These are phyloP conservation scores for Tryphoninae sp. DNA, from an alignment of 2,888 invertebrate species.

Conservation along the genomic window DNA sequence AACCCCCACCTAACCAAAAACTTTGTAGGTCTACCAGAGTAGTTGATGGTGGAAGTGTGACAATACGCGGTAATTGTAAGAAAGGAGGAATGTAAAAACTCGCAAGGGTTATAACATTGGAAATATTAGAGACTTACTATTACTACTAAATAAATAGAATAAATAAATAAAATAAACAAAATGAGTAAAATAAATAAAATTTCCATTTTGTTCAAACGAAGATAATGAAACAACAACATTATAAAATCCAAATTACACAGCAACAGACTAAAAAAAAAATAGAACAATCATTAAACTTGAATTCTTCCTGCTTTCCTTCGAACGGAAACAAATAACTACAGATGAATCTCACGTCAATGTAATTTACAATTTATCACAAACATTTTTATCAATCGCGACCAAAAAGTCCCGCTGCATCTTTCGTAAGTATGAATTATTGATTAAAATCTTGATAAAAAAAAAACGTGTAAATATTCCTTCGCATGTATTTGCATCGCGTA, in stretches of 20 bases:
- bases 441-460: slow-evolving; percentile 1
- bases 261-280: neutral
- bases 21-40: too few relatives aligned
- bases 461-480: slow-evolving; percentile 39
- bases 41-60: too few relatives aligned
- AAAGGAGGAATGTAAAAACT: too few relatives aligned
- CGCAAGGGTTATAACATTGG: too few relatives aligned
- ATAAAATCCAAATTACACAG: slow-evolving; percentile 2
- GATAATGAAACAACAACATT: neutral
- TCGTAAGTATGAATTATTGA: slow-evolving; percentile 69
- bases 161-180: too few relatives aligned
- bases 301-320: too few relatives aligned
- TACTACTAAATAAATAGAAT: too few relatives aligned
- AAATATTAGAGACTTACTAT: too few relatives aligned
- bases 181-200: neutral
- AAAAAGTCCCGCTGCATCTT: slow-evolving; percentile 73
- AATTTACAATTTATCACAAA: neutral
- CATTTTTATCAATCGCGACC: slow-evolving; percentile 66
- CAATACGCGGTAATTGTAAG: too few relatives aligned
- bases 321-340: too few relatives aligned
- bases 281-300: too few relatives aligned
- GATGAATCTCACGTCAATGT: neutral
- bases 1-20: too few relatives aligned
- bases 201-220: neutral
- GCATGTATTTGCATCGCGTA: slow-evolving; percentile 56